Percentiles rank a stretch among this genome's conserved stretches.
These are phyloP conservation scores for Halichoerus grypus DNA, from an alignment of 2,113 vertebrate species.

Conservation along the genomic window DNA sequence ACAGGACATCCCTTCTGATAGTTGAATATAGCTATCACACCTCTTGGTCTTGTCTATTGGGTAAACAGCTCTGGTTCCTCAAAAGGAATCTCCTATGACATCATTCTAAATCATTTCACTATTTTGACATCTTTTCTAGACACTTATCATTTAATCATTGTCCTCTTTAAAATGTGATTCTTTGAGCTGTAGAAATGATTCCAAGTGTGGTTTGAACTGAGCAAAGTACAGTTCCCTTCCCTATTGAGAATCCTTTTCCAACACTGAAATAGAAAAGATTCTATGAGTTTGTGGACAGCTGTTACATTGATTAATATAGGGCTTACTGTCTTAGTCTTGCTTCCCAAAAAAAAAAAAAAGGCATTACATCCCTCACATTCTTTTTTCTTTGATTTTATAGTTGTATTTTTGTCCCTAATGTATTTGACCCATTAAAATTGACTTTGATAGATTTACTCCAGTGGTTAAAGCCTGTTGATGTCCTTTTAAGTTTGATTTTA, in stretches of 20 bases:
- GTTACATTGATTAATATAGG: conserved; percentile 23
- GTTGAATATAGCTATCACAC: conserved; percentile 22
- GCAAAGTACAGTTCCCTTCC: neutral
- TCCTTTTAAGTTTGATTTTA: conserved; percentile 29
- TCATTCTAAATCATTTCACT: neutral
- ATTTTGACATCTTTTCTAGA: conserved; percentile 16
- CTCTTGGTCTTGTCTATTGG: conserved; percentile 34
- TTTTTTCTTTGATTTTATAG: conserved; percentile 27
- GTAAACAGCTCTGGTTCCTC: conserved; percentile 49
- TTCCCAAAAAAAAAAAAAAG: neutral
- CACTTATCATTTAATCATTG: neutral
- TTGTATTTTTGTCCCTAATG: neutral
- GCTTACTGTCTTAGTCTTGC: conserved; percentile 7
- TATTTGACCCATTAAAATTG: conserved; percentile 21
- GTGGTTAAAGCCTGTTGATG: conserved; percentile 1
- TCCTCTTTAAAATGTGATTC: neutral
- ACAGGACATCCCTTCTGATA: neutral
- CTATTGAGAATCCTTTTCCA: conserved; percentile 57
- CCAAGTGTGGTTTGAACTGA: neutral
- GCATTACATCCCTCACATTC: neutral
- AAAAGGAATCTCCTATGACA: neutral
- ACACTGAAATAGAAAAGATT: neutral
- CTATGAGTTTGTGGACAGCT: neutral
- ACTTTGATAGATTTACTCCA: neutral
- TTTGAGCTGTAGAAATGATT: conserved; percentile 26